These are phyloP conservation scores for Corythornis vintsioides DNA, from an alignment of 2,113 vertebrate species.

Conservation along the genomic window DNA sequence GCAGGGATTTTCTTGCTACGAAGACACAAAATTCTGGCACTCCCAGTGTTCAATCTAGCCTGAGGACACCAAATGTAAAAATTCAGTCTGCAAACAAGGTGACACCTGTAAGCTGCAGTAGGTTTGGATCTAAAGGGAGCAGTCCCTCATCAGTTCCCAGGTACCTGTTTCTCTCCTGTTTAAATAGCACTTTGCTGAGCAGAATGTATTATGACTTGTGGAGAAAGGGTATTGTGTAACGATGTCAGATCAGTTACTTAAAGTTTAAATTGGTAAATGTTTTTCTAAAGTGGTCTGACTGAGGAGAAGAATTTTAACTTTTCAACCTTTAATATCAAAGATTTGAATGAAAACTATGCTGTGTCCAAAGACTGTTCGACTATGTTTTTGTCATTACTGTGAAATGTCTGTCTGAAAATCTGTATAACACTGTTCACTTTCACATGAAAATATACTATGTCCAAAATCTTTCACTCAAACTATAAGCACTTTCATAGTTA, in stretches of 20 bases:
- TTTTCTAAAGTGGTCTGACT: background rate
- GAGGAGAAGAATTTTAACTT: background rate
- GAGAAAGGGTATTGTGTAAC: background rate
- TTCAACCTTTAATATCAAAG: background rate
- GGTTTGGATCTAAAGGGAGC: constrained; percentile 62
- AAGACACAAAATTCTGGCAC: constrained; percentile 56
- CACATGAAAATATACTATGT: background rate
- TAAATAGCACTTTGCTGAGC: background rate
- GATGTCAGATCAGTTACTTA: background rate
- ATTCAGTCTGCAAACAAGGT: constrained; percentile 61
- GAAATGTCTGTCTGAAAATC: background rate
- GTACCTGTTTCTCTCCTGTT: constrained; percentile 52
- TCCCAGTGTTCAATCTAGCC: constrained; percentile 54
- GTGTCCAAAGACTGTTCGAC: background rate
- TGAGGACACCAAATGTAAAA: constrained; percentile 61
- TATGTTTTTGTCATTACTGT: background rate
- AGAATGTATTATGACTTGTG: background rate
- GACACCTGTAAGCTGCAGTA: constrained; percentile 25
- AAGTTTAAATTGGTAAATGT: background rate
- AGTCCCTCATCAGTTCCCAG: constrained; percentile 68
- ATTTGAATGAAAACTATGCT: background rate
- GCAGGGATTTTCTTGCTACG: constrained; percentile 76
- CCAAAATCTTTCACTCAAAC: background rate
- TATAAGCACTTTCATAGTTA: background rate
- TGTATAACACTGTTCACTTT: background rate